Percentiles rank a stretch among this genome's conserved stretches.
Evolutionary conservation across 2,113 vertebrate genomes (phyloP).

Genomic region (Myotis brandtii): DNA sequence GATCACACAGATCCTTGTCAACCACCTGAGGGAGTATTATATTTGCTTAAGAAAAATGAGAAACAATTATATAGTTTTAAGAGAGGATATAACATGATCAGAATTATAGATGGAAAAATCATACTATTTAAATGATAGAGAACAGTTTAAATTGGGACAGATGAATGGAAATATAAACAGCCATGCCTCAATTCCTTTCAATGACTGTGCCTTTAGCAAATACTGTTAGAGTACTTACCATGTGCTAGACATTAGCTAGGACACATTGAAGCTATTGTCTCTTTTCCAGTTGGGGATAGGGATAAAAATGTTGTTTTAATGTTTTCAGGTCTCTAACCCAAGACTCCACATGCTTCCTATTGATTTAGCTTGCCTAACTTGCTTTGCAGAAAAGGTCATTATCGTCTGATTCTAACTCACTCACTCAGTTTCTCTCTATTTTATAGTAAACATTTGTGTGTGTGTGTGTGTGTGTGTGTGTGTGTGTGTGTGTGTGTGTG

Average conservation of each 20-base stretch:
- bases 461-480: not conserved
- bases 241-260: not conserved
- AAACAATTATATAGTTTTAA: not conserved
- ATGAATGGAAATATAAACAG: not conserved
- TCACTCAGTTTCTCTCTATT: not conserved
- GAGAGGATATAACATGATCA: not conserved
- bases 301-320: not conserved
- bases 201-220: not conserved
- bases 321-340: not conserved
- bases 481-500: not conserved
- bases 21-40: not conserved
- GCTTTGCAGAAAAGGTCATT: not conserved
- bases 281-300: not conserved
- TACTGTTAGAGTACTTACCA: not conserved
- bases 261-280: not conserved
- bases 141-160: not conserved
- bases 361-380: not conserved
- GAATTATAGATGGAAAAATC: not conserved
- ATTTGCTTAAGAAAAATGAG: not conserved
- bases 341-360: not conserved
- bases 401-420: not conserved
- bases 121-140: not conserved
- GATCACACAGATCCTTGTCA: not conserved
- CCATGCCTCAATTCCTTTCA: not conserved
- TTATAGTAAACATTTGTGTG: not conserved